Evolutionary conservation across 2,797 vertebrate species (phyloP), one percentile per base, ranked within the genome.

Genomic region (Liparis tanakae): DNA sequence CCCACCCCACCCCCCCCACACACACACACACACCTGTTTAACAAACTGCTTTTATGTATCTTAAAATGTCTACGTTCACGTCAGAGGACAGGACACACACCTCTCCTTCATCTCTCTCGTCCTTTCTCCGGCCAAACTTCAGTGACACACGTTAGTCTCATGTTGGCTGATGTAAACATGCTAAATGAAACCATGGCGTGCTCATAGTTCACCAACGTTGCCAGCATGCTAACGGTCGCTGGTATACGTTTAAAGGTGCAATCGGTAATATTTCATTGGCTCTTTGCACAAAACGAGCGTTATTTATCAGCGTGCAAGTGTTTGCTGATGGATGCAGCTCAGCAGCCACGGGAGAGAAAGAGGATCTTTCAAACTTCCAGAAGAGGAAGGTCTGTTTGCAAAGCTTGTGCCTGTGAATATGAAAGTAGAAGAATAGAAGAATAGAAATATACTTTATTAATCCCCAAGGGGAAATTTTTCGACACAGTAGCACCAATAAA

Each of bases 181-280:
- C 73, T 85, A 88, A 91, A 88, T 76, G 76, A 89, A 78, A 72
- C 79, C 70, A 57, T 56, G 55, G 74, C 67, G 54, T 56, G 13
- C 84, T 81, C 85, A 91, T 87, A 81, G 72, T 86, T 81, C 81
- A 4, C 25, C 25, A 30, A 83, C 83, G 72, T 70, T 58, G 56
- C 37, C 1, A 60, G 79, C 79, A 69, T 87, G 78, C 75, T 87
- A 82, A 89, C 82, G 85, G 78, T 71, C 12, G 55, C 84, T 70
- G 70, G 72, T 70, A 54, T 67, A 30, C 25, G 76, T 76, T 87
- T 87, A 83, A 83, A 90, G 84, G 79, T 70, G 72, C 73, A 82
- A 76, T 86, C 80, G 69, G 83, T 85, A 67, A 88, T 74, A 80
- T 87, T 88, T 86, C 74, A 80, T 61, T 15, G 55, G 51, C 81